Conservation (phyloP, 2,113 vertebrate species). For the Poeciliopsis prolifica region DNA sequence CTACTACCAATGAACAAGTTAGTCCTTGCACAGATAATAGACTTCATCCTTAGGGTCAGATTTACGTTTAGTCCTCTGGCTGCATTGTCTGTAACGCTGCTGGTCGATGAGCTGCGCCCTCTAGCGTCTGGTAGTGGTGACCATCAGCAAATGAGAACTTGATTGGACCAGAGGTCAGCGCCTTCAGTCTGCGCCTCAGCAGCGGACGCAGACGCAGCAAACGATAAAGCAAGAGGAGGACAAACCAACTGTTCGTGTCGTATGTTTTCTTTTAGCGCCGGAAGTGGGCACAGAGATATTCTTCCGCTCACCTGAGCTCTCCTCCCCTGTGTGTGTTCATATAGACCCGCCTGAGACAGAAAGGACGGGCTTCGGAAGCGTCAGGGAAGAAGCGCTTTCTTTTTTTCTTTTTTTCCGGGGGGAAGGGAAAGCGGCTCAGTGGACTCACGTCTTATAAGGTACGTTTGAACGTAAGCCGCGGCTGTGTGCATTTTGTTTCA, state of each 20-base stretch:
- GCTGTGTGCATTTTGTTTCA: neutral
- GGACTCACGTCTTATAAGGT: neutral
- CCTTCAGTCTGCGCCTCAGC: neutral
- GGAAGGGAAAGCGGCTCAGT: too few relatives aligned
- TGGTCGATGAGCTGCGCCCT: slow-evolving; percentile 11
- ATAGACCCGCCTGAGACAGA: too few relatives aligned
- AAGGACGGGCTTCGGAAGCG: too few relatives aligned
- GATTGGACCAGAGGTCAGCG: slow-evolving; percentile 24
- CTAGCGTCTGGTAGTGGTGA: neutral
- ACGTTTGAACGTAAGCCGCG: neutral
- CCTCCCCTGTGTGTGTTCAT: too few relatives aligned
- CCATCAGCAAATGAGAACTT: neutral
- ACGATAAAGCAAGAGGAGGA: neutral
- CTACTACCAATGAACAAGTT: too few relatives aligned
- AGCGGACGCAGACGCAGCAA: neutral
- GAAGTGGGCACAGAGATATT: slow-evolving; percentile 6
- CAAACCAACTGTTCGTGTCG: neutral
- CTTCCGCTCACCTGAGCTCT: too few relatives aligned
- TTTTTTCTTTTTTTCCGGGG: too few relatives aligned
- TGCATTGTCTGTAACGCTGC: neutral
- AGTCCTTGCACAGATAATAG: too few relatives aligned
- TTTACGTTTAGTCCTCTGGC: neutral
- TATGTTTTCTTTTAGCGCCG: slow-evolving; percentile 18
- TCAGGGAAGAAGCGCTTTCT: too few relatives aligned
- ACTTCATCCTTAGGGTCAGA: too few relatives aligned